These are phyloP conservation scores for Belgica antarctica DNA, from an alignment of 2,888 invertebrate genomes.

Conservation along the genomic window DNA sequence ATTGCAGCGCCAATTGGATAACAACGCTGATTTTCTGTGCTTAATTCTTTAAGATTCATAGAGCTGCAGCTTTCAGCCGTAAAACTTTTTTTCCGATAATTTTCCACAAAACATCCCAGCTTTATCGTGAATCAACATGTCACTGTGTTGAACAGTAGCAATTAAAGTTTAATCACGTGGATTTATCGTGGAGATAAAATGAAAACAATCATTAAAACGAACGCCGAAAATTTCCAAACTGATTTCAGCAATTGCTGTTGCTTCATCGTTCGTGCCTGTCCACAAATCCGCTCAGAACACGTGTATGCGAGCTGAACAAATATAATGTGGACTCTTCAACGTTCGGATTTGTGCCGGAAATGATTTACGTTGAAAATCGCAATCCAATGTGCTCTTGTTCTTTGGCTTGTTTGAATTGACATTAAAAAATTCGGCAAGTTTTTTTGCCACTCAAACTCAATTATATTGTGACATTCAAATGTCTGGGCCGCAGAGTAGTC, in stretches of 20 bases:
- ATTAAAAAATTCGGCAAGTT: no score
- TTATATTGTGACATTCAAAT: no score
- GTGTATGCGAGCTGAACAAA: background rate
- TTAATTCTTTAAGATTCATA: no score
- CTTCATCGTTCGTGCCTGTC: no score
- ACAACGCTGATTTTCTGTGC: no score
- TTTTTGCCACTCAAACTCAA: no score
- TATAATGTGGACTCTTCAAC: background rate
- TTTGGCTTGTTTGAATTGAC: no score
- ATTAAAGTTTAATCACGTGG: slow-evolving; percentile 5
- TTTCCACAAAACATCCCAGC: no score
- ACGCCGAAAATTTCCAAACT: background rate
- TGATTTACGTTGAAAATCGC: no score
- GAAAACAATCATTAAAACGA: background rate
- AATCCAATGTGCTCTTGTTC: no score
- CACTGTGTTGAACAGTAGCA: background rate
- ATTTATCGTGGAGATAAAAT: background rate
- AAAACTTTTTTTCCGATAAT: background rate
- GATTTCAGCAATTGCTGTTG: background rate
- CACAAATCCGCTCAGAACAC: background rate
- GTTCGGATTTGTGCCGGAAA: slow-evolving; percentile 5
- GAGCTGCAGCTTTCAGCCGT: background rate
- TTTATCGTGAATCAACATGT: background rate
- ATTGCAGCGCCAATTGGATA: no score
- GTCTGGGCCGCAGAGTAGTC: no score